Base-by-base conservation (phyloP, 2,888 invertebrate genomes). In the Nebria salina region DNA sequence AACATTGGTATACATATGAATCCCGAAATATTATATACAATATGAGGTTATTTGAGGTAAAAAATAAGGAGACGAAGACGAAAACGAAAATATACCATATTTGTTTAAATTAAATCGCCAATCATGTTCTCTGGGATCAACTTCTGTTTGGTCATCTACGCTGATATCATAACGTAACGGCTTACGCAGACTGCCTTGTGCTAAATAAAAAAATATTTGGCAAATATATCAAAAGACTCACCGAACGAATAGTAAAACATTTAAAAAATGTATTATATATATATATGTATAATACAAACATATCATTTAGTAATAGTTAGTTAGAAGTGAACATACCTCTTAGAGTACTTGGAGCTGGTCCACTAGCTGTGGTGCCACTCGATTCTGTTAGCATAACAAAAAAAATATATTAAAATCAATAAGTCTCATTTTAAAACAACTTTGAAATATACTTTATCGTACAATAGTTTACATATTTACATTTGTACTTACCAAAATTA, bases 71-170 rank as follows among this genome's bases (percentile, higher is more conserved):
- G 54, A 54, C 54, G 54, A 54, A 54, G 54, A 20, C 20, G 20
- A 20, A 11, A 8, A 54, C 54, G 34, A 54, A 11, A 8, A 54
- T 54, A 13, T 54, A 54, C 54, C 54, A 88, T 89, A 86, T 88
- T 86, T 86, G 84, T 88, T 87, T 85, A 90, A 88, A 87, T 89
- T 88, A 89, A 90, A 90, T 82, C 90, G 89, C 90, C 90, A 91
- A 87, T 90, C 90, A 87, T 91, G 90, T 87, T 91, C 90, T 84
- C 89, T 87, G 82, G 89, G 90, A 86, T 90, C 90, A 87, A 90
- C 90, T 86, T 91, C 90, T 75, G 89, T 89, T 86, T 90, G 90
- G 86, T 90, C 90, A 85, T 91, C 90, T 85, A 91, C 87, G 87
- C 90, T 90, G 87, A 91, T 90, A 86, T 91, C 90, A 87, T 89